phyloP scores from a whole-genome alignment of 2,797 vertebrate species.

The Diplodus puntazzo region DNA sequence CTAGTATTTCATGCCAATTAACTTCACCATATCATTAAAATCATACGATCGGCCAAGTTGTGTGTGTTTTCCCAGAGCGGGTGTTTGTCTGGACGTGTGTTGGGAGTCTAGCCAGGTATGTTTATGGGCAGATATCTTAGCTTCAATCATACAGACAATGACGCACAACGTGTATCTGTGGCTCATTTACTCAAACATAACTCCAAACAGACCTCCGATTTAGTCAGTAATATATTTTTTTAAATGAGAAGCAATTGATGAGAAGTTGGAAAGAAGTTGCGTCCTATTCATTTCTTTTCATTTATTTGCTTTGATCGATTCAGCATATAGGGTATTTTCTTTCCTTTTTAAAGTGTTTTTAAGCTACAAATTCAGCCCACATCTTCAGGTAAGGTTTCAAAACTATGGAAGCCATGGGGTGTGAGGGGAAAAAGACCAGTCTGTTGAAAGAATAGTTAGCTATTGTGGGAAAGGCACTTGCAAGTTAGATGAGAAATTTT shows the following conservation, averaged over 20 bases:
- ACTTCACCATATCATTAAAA: constrained; percentile 51
- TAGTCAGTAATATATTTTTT: background rate
- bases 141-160: background rate
- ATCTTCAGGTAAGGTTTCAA: background rate
- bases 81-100: constrained; percentile 26
- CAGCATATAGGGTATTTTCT: too few relatives aligned
- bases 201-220: background rate
- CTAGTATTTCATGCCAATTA: constrained; percentile 42
- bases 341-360: too few relatives aligned
- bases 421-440: background rate
- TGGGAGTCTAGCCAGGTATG: background rate
- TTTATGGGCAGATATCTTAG: background rate
- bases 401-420: background rate
- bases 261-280: background rate
- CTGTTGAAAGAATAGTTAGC: background rate
- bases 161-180: background rate
- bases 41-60: constrained; percentile 16
- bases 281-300: background rate
- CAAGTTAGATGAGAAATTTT: background rate
- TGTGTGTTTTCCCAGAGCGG: constrained; percentile 2
- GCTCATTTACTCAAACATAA: background rate
- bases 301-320: background rate
- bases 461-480: background rate
- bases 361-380: too few relatives aligned
- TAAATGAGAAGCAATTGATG: background rate